phyloP scores from a whole-genome alignment of 2,797 vertebrate species.

The Crotalus adamanteus region DNA sequence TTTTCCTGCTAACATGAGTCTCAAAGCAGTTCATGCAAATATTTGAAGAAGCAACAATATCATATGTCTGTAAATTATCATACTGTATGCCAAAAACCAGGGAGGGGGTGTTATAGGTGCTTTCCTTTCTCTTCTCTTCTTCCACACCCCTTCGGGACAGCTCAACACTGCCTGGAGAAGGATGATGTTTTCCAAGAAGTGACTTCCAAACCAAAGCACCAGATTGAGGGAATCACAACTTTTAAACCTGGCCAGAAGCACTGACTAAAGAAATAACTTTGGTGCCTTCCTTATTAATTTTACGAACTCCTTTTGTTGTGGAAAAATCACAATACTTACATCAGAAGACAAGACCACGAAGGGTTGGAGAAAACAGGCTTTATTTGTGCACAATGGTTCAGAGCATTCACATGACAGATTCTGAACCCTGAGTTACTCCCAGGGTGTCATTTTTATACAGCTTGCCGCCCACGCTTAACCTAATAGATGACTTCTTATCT shows the following conservation, averaged over 20 bases:
- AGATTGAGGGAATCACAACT: background rate
- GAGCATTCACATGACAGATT: no score
- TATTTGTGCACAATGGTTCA: no score
- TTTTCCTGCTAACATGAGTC: background rate
- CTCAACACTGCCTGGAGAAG: background rate
- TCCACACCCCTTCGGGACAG: background rate
- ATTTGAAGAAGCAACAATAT: background rate
- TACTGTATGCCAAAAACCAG: background rate
- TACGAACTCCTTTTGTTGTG: background rate
- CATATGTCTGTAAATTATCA: background rate
- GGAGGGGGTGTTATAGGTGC: fast-evolving
- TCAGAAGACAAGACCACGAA: no score
- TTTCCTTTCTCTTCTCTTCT: background rate
- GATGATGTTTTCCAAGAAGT: background rate
- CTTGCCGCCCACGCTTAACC: no score
- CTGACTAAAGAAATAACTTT: background rate
- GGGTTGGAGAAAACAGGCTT: no score
- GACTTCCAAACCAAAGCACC: background rate
- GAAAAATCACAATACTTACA: no score
- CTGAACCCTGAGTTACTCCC: no score
- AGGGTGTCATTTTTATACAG: no score
- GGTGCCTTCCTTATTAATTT: background rate
- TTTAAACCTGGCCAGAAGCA: background rate
- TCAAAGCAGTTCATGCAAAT: background rate
- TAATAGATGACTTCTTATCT: no score